Percentiles rank a stretch among this genome's conserved stretches.
Conservation (phyloP, 2,113 vertebrate genomes). For the Nothobranchius kuhntae region DNA sequence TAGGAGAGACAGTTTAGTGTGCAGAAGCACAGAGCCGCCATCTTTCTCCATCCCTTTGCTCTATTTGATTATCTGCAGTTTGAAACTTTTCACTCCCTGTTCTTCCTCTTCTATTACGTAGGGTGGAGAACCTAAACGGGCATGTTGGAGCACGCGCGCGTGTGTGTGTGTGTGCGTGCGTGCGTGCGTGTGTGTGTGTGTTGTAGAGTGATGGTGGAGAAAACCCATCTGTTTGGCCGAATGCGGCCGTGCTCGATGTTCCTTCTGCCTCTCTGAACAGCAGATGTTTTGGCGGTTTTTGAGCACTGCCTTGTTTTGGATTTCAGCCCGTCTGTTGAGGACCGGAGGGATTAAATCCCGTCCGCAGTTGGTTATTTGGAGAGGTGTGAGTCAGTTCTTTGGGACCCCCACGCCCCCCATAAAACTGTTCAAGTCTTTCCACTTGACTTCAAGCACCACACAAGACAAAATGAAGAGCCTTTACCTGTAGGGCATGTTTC, state of each 20-base stretch:
- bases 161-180: too few relatives aligned
- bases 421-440: slow-evolving; percentile 20
- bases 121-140: neutral
- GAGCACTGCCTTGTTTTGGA: slow-evolving; percentile 68
- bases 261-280: slow-evolving; percentile 38
- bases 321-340: slow-evolving; percentile 67
- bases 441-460: neutral
- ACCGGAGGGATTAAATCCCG: slow-evolving; percentile 54
- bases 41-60: neutral
- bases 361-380: slow-evolving; percentile 55
- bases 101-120: neutral
- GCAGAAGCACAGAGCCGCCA: neutral
- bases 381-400: slow-evolving; percentile 46
- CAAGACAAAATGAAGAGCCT: neutral
- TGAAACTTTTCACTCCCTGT: neutral
- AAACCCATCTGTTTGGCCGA: slow-evolving; percentile 71
- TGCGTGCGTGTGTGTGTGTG: slow-evolving; percentile 26
- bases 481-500: too few relatives aligned
- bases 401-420: slow-evolving; percentile 14
- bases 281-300: slow-evolving; percentile 77
- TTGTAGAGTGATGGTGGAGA: slow-evolving; percentile 65
- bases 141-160: too few relatives aligned
- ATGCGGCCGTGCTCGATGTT: slow-evolving; percentile 45
- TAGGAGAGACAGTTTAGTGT: slow-evolving; percentile 20
- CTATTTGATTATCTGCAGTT: slow-evolving; percentile 14